Conservation (phyloP, 2,113 vertebrate species). For the Crypturellus undulatus region DNA sequence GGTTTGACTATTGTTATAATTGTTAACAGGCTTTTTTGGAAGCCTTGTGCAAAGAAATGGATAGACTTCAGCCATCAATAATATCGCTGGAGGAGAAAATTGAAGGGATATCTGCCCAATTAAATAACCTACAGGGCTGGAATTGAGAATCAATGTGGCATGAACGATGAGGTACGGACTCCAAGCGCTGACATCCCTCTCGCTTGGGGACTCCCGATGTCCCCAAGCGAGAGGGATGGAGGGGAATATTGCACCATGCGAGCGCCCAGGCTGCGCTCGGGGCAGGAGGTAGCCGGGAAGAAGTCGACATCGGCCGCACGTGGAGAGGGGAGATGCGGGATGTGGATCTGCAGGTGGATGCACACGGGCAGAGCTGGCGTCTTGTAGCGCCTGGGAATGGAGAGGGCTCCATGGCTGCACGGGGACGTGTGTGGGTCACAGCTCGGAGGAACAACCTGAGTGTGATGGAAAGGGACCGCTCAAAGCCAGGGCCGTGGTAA, state of each 20-base stretch:
- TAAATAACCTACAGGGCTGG: conserved; percentile 58
- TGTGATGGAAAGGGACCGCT: accelerated
- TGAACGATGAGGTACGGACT: conserved; percentile 42
- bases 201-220: not conserved
- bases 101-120: conserved; percentile 72
- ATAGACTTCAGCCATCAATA: conserved; percentile 57
- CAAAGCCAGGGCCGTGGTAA: not conserved
- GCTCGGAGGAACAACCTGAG: not conserved
- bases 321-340: not conserved
- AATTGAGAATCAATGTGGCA: conserved; percentile 64
- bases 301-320: not conserved
- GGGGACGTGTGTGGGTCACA: accelerated
- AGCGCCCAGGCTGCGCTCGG: accelerated
- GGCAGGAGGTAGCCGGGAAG: accelerated
- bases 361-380: not conserved
- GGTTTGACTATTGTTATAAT: conserved; percentile 26
- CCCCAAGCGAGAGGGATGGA: not conserved
- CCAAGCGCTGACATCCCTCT: not conserved
- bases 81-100: conserved; percentile 68
- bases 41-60: not conserved
- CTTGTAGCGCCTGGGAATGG: accelerated
- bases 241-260: not conserved
- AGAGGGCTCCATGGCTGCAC: too few species aligned
- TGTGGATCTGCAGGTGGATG: not conserved
- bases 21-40: conserved; percentile 38